phyloP scores from a whole-genome alignment of 2,113 vertebrate species.

The Sinocyclocheilus rhinocerous region DNA sequence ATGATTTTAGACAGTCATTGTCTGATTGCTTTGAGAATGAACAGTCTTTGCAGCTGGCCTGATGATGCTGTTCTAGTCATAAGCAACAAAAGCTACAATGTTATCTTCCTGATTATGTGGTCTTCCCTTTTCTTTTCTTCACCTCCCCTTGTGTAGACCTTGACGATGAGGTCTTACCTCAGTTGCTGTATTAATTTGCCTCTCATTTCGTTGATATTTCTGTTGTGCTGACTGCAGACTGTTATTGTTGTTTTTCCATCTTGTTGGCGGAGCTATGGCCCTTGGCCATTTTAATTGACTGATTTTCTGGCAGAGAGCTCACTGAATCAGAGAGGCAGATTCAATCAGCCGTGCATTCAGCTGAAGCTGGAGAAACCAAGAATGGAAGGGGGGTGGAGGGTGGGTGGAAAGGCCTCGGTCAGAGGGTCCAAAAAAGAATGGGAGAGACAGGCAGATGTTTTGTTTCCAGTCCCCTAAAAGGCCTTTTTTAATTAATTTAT shows the following conservation, averaged over 20 bases:
- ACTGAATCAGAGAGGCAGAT: slow-evolving; percentile 59
- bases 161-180: not conserved
- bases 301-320: slow-evolving; percentile 60
- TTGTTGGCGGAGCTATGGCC: slow-evolving; percentile 41
- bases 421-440: slow-evolving; percentile 7
- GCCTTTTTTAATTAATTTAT: slow-evolving; percentile 15
- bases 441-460: not conserved
- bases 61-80: not conserved
- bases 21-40: too few species aligned
- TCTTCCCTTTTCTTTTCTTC: not conserved
- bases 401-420: not conserved
- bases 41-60: not conserved
- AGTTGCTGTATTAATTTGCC: slow-evolving; percentile 11
- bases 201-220: slow-evolving; percentile 33
- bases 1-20: too few species aligned
- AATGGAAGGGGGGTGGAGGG: not conserved
- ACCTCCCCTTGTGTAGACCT: not conserved
- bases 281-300: slow-evolving; percentile 61
- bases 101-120: not conserved
- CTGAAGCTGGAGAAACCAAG: slow-evolving; percentile 31
- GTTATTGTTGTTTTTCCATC: slow-evolving; percentile 32
- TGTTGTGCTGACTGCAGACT: slow-evolving; percentile 37
- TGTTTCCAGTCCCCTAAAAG: slow-evolving; percentile 2
- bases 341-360: slow-evolving; percentile 57
- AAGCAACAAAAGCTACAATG: too few species aligned